Conservation (phyloP, 53 echinoderm and acorn worm species). For the Actinopyga echinites region DNA sequence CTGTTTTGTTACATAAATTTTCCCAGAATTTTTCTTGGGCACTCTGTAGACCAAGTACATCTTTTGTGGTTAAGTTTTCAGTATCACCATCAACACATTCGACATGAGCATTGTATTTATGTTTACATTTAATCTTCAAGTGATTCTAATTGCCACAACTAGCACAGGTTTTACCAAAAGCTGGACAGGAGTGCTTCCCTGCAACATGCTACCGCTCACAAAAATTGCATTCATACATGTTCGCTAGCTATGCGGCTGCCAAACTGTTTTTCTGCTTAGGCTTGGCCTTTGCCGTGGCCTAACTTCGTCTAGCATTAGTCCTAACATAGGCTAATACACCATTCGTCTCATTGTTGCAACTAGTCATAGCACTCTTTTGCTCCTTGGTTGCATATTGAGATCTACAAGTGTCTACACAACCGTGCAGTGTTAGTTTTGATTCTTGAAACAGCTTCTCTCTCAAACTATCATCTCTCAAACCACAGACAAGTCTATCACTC, state of each 20-base stretch:
- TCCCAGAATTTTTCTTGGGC: not conserved
- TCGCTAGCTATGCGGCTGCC: not conserved
- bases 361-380: conserved; percentile 5
- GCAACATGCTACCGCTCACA: not conserved
- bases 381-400: not conserved
- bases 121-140: not conserved
- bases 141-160: not conserved
- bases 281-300: not conserved
- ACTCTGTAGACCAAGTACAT: too few species aligned
- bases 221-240: too few species aligned
- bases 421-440: conserved; percentile 23
- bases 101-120: too few species aligned
- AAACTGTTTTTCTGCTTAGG: conserved; percentile 3
- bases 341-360: not conserved
- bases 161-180: conserved; percentile 1
- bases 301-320: not conserved
- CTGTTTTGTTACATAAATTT: too few species aligned
- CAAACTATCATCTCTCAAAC: conserved; percentile 16
- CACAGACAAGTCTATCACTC: too few species aligned
- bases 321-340: not conserved
- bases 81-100: too few species aligned
- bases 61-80: too few species aligned
- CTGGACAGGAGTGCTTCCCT: conserved; percentile 7
- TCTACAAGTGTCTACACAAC: conserved; percentile 22
- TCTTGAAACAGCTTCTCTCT: conserved; percentile 26